Percentiles rank a stretch among this genome's conserved stretches.
These are phyloP conservation scores for Gephyroberyx darwinii DNA, from an alignment of 2,797 vertebrate species.

Conservation along the genomic window DNA sequence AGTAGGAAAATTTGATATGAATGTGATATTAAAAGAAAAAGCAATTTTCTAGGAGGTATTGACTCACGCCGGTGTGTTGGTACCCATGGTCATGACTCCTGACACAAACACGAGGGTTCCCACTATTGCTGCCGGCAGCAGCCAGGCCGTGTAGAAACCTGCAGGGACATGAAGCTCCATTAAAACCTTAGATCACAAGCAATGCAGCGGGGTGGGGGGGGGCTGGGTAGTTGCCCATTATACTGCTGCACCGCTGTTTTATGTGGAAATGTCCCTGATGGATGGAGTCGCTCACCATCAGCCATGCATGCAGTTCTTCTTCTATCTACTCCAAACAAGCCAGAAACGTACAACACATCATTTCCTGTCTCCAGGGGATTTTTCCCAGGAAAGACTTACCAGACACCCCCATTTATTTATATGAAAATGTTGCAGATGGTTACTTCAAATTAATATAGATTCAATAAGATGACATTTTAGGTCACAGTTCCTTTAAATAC, in stretches of 20 bases:
- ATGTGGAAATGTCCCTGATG: slow-evolving; percentile 5
- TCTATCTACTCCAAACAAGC: no score
- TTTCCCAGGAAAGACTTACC: no score
- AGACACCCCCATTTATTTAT: no score
- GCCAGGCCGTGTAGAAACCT: slow-evolving; percentile 87
- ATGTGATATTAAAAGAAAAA: background rate
- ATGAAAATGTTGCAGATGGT: no score
- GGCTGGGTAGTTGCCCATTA: slow-evolving; percentile 5
- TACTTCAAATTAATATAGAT: no score
- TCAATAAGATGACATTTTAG: no score
- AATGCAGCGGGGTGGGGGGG: background rate
- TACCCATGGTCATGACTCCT: slow-evolving; percentile 80
- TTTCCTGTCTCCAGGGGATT: no score
- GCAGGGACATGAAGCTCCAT: slow-evolving; percentile 57
- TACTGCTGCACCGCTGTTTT: slow-evolving; percentile 24
- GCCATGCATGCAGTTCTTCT: no score
- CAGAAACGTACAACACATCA: no score
- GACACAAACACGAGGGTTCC: slow-evolving; percentile 85
- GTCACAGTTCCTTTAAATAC: no score
- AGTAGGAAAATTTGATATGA: background rate
- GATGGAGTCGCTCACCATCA: background rate
- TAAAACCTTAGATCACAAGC: slow-evolving; percentile 32
- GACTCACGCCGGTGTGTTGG: slow-evolving; percentile 83
- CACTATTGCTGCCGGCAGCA: slow-evolving; percentile 82
- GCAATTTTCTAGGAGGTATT: background rate